phyloP scores from a whole-genome alignment of 2,888 invertebrate species.

The Xiphydria camelus region DNA sequence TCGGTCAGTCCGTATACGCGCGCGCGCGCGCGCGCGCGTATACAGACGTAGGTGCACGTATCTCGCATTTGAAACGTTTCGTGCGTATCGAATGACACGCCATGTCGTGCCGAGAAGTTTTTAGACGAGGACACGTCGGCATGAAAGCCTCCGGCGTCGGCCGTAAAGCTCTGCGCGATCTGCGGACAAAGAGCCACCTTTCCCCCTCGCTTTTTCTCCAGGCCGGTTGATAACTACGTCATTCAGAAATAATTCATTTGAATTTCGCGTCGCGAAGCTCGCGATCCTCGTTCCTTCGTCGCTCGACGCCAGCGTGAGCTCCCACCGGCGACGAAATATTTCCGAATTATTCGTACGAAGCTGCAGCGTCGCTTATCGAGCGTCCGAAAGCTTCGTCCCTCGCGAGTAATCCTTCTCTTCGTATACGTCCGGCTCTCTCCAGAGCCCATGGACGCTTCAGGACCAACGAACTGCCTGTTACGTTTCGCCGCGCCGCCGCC shows the following conservation, averaged over 20 bases:
- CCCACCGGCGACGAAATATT: no score
- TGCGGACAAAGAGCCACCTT: slow-evolving; percentile 8
- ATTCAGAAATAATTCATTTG: slow-evolving; percentile 15
- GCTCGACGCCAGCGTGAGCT: neutral
- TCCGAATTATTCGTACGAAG: no score
- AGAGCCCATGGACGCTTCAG: no score
- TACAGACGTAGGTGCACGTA: no score
- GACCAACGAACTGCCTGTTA: slow-evolving; percentile 47
- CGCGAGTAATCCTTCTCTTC: no score
- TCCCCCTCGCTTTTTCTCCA: neutral
- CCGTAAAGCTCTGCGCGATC: slow-evolving; percentile 12
- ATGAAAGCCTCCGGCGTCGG: slow-evolving; percentile 12
- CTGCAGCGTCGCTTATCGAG: no score
- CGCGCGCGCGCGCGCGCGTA: no score
- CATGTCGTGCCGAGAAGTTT: slow-evolving; percentile 12
- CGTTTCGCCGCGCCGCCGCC: no score
- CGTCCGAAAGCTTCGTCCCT: no score
- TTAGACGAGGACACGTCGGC: slow-evolving; percentile 7
- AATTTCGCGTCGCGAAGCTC: slow-evolving; percentile 4
- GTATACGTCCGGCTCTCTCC: no score
- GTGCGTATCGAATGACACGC: slow-evolving; percentile 14
- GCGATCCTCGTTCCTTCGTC: neutral
- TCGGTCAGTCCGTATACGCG: no score
- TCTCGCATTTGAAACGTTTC: no score
- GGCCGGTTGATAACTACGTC: slow-evolving; percentile 16